phyloP scores from a whole-genome alignment of 2,113 vertebrate genomes.

The Sturnus vulgaris region DNA sequence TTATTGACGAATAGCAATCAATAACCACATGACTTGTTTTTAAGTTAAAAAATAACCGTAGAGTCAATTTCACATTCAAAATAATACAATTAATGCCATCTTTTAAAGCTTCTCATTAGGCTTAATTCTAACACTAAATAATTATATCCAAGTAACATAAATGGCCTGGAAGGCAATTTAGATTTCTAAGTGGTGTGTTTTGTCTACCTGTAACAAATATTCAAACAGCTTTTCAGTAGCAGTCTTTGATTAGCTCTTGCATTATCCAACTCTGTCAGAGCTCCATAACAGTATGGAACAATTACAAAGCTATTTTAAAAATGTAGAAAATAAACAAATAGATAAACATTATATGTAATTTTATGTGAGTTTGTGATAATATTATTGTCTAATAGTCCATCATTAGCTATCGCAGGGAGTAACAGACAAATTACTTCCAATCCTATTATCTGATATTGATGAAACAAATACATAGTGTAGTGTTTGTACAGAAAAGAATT shows the following conservation, averaged over 20 bases:
- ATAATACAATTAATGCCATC: not conserved
- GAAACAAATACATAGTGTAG: not conserved
- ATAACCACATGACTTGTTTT: not conserved
- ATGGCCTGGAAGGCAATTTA: not conserved
- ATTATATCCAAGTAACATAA: not conserved
- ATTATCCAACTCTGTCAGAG: not conserved
- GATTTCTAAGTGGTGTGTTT: not conserved
- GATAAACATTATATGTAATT: not conserved
- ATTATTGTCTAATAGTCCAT: not conserved
- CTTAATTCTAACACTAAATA: not conserved
- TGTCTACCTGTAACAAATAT: not conserved
- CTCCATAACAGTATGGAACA: not conserved
- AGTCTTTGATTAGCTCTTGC: not conserved
- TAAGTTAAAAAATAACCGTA: not conserved
- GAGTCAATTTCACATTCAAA: not conserved
- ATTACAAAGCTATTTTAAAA: not conserved
- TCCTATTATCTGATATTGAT: not conserved
- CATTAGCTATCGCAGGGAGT: not conserved
- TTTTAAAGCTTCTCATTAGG: not conserved
- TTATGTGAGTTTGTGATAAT: not conserved
- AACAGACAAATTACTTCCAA: not conserved
- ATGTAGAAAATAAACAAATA: not conserved
- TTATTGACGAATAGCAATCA: not conserved
- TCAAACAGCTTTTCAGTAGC: not conserved
- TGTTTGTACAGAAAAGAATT: not conserved